These are phyloP conservation scores for Cyphomyrus discorhynchus DNA, from an alignment of 2,113 vertebrate species.

Conservation along the genomic window DNA sequence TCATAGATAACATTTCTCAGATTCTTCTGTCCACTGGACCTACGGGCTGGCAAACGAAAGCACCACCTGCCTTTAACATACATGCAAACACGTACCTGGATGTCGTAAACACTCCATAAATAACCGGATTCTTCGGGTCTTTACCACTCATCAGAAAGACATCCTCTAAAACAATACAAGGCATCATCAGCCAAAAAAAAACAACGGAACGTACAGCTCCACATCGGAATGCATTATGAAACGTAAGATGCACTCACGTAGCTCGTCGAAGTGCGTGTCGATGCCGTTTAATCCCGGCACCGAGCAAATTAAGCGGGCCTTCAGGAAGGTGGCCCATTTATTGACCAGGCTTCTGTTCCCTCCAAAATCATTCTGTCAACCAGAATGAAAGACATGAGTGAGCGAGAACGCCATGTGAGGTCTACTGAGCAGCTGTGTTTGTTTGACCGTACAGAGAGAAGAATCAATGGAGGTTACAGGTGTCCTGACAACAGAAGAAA, in stretches of 20 bases:
- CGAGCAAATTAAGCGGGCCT: conserved; percentile 87
- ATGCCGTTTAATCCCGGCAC: conserved; percentile 91
- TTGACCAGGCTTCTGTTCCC: conserved; percentile 94
- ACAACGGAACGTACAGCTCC: conserved; percentile 64
- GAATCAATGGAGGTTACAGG: not conserved
- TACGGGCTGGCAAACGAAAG: not conserved
- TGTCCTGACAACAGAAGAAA: not conserved
- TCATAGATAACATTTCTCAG: not conserved
- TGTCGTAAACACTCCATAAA: conserved; percentile 94
- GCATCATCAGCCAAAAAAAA: not conserved
- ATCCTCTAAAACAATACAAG: conserved; percentile 69
- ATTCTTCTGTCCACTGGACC: not conserved
- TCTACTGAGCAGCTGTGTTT: not conserved
- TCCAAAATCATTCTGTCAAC: conserved; percentile 85
- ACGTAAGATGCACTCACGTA: conserved; percentile 66
- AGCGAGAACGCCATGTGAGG: not conserved
- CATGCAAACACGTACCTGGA: conserved; percentile 76
- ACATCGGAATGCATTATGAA: conserved; percentile 53
- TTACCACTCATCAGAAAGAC: conserved; percentile 95
- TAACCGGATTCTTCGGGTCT: conserved; percentile 91
- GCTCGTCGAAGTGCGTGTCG: conserved; percentile 92
- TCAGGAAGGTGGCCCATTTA: conserved; percentile 97
- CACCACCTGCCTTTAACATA: not conserved
- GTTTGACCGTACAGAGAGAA: not conserved
- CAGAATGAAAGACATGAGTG: conserved; percentile 8